Base-by-base conservation (phyloP, 2,888 invertebrate genomes). In the Phlogophora meticulosa region DNA sequence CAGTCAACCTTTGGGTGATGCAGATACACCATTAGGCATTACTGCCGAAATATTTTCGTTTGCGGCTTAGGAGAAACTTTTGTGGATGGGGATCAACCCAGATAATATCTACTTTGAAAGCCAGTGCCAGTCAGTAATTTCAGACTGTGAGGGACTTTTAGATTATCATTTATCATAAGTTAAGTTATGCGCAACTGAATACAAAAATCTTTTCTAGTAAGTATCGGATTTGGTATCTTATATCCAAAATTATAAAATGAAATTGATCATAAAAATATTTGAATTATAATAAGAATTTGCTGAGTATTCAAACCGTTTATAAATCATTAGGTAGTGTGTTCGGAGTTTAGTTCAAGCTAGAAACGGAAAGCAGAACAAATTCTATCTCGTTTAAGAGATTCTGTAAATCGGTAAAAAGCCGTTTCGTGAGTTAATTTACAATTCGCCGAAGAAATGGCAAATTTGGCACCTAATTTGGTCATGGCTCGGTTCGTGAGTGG, bases 311-410 rank as follows among this genome's bases (percentile, higher is more conserved):
- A 38, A 36, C 51, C 11, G 13, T 38, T 38, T 32, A 46, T 32
- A 49, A 46, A 48, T 42, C 42, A 61, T 36, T 28, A 20, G 17
- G 11, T 28, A 36, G 22, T 22, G 10, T 11, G 28, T 53, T 24
- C 1, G 17, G 9, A 48, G 32, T 48, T 60, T 46, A 20, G 38
- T 56, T 57, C 38, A 24, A 10, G 22, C 45, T 53, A 48, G 20
- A 71, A 77, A 77, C 36, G 20, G 74, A 76, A 75, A 75, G 72
- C 72, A 72, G 72, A 46, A 49, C 60, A 57, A 77, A 75, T 77
- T 45, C 32, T 49, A 62, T 49, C 52, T 71, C 45, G 40, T 53
- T 45, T 32, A 57, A 13, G 24, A 77, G 48, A 60, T 59, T 61
- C 45, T 10, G 46, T 45, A 49, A 62, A 60, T 58, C 11, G 38